Evolutionary conservation across 2,797 vertebrate genomes (phyloP).

Genomic region (Emys orbicularis): DNA sequence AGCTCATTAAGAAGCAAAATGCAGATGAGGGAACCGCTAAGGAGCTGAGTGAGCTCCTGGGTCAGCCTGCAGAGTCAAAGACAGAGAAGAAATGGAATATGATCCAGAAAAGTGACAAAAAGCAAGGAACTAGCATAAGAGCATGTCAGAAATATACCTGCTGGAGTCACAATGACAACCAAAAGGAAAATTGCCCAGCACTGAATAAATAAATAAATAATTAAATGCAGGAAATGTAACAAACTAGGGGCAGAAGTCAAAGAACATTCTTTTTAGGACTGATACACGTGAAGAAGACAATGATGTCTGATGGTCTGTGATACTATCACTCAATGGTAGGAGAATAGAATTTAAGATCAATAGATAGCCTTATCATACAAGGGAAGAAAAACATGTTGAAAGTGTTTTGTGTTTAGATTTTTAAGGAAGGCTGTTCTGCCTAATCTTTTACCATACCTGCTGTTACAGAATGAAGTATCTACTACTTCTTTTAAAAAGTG

Average conservation of each 20-base stretch:
- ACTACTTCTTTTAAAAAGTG: not conserved
- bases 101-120: not conserved
- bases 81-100: not conserved
- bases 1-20: conserved; percentile 44
- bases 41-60: not conserved
- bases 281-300: not conserved
- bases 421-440: not conserved
- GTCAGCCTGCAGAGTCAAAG: not conserved
- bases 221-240: not conserved
- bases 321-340: not conserved
- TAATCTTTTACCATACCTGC: conserved; percentile 7
- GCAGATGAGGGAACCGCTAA: not conserved
- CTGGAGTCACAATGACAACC: not conserved
- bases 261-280: not conserved
- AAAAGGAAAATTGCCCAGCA: not conserved
- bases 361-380: conserved; percentile 5
- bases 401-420: not conserved
- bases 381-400: not conserved
- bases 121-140: not conserved
- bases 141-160: not conserved
- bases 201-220: not conserved
- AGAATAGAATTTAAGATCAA: not conserved
- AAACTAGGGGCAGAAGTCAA: not conserved
- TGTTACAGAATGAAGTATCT: not conserved
- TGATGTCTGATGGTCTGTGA: not conserved